Conservation (phyloP, 2,888 invertebrate species). For the Noctua fimbriata region DNA sequence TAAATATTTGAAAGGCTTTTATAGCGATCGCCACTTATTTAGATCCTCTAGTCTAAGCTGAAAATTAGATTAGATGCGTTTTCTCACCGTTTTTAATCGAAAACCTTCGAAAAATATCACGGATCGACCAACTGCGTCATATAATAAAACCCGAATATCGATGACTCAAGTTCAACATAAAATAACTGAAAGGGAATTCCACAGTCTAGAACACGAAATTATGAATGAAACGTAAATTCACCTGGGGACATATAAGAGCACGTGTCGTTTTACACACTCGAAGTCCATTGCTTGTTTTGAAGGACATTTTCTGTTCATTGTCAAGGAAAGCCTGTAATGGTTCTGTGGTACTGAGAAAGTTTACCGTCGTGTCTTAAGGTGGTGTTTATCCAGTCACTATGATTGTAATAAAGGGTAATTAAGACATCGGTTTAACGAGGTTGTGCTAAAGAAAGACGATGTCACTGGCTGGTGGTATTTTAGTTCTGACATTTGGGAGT, state of each 20-base stretch:
- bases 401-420: slow-evolving; percentile 51
- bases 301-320: neutral
- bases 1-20: neutral
- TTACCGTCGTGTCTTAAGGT: slow-evolving; percentile 11
- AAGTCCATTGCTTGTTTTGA: slow-evolving; percentile 37
- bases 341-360: neutral
- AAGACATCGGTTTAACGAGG: slow-evolving; percentile 51
- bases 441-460: slow-evolving; percentile 35
- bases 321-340: slow-evolving; percentile 27
- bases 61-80: neutral
- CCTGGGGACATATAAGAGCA: slow-evolving; percentile 26
- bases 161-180: slow-evolving; percentile 33
- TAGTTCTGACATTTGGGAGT: slow-evolving; percentile 18
- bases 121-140: neutral
- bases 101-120: neutral
- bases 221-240: slow-evolving; percentile 57
- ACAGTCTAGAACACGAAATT: slow-evolving; percentile 21
- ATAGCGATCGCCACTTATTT: neutral
- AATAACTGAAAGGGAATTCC: slow-evolving; percentile 41
- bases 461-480: slow-evolving; percentile 24
- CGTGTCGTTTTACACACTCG: slow-evolving; percentile 2
- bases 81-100: neutral
- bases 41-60: neutral
- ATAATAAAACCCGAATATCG: slow-evolving; percentile 9
- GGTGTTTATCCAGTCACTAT: slow-evolving; percentile 31